A percentile compares a stretch with the other conserved stretches of the same genome.
These are phyloP conservation scores for Rhodeus uyekii DNA, from an alignment of 2,797 vertebrate genomes.

Conservation along the genomic window DNA sequence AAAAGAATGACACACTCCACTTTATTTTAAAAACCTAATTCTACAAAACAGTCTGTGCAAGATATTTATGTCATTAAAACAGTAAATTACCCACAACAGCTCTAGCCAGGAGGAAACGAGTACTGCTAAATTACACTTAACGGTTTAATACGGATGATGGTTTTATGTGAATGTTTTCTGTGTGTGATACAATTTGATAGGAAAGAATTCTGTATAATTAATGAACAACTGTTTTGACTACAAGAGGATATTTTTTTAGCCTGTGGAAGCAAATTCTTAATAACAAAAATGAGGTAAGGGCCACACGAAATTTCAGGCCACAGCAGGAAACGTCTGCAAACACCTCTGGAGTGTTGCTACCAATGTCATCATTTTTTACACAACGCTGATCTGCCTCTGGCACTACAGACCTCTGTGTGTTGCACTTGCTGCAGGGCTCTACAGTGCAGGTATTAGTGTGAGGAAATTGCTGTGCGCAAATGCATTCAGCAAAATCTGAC, in stretches of 20 bases:
- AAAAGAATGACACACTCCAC: conserved; percentile 33
- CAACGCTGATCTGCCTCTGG: conserved; percentile 16
- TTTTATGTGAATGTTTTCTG: neutral
- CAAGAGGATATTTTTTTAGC: neutral
- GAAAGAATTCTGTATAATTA: conserved; percentile 23
- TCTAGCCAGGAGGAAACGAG: neutral
- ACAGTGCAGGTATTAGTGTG: neutral
- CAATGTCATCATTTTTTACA: conserved; percentile 47
- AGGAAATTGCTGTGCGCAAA: conserved; percentile 13
- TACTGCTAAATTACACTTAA: neutral
- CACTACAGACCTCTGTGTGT: neutral
- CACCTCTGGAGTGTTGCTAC: conserved; percentile 30
- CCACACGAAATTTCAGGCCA: conserved; percentile 9
- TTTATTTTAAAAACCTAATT: conserved; percentile 27
- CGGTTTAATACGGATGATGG: neutral
- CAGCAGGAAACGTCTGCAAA: conserved; percentile 5
- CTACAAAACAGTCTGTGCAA: conserved; percentile 9
- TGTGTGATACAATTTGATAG: neutral
- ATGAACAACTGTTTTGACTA: neutral
- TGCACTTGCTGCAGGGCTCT: neutral
- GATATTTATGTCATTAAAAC: conserved; percentile 27
- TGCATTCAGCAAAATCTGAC: neutral
- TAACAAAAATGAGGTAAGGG: conserved; percentile 7
- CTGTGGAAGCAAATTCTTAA: neutral
- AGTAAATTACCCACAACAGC: conserved; percentile 27